Conservation (phyloP, 2,888 invertebrate genomes). For the Acanthosepion pharaonis region DNA sequence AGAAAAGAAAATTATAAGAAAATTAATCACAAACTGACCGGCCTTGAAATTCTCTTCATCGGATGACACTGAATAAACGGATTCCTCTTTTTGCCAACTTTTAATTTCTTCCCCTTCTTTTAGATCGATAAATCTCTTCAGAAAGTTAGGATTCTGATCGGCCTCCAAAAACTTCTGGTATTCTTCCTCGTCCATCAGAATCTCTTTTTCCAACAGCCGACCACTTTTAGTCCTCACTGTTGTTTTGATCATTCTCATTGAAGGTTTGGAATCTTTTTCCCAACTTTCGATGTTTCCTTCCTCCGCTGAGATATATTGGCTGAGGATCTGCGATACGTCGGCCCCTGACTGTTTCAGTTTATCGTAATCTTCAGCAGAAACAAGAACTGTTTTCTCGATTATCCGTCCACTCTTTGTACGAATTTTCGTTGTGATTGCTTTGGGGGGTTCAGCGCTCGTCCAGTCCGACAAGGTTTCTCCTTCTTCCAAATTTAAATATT, state of each 20-base stretch:
- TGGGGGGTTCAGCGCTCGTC: constrained; percentile 72
- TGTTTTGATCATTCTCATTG: constrained; percentile 72
- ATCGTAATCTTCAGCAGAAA: constrained; percentile 73
- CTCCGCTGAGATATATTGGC: constrained; percentile 67
- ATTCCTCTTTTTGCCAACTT: constrained; percentile 73
- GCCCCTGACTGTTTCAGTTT: constrained; percentile 67
- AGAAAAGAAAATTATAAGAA: too few species aligned
- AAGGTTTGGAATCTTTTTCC: constrained; percentile 67
- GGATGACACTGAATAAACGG: constrained; percentile 68
- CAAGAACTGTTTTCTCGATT: constrained; percentile 72
- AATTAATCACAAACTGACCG: constrained; percentile 49
- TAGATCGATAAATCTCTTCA: constrained; percentile 71
- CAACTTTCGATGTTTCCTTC: constrained; percentile 71
- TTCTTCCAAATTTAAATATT: constrained; percentile 71
- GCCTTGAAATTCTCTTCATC: constrained; percentile 66
- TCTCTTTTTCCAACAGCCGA: constrained; percentile 68
- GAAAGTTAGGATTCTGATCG: constrained; percentile 70
- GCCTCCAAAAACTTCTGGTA: constrained; percentile 68
- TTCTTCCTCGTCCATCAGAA: constrained; percentile 73
- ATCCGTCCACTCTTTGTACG: constrained; percentile 74
- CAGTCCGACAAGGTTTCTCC: constrained; percentile 70
- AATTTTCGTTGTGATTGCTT: constrained; percentile 69
- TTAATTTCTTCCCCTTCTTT: constrained; percentile 72
- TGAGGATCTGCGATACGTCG: constrained; percentile 66
- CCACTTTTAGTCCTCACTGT: constrained; percentile 73